Evolutionary conservation across 2,113 vertebrate genomes (phyloP), one percentile per base, ranked within the genome.

Genomic region (Potamarius usumacintae): DNA sequence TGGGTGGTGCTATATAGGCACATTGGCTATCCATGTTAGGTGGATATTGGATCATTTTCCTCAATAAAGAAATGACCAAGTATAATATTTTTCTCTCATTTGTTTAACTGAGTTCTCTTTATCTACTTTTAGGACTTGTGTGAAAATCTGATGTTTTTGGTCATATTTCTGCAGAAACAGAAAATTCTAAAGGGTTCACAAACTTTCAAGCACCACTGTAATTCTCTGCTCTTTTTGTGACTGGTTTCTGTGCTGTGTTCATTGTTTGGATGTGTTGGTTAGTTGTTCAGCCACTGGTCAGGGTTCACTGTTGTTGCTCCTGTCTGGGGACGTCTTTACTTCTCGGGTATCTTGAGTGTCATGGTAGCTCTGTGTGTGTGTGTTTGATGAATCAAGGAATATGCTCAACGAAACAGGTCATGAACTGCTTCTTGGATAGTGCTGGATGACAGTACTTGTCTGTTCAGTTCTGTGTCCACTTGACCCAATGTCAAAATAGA

Each of bases 321-420:
- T 85, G 53, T 17, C 53, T 76, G 20, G 55, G 22, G 83, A 74
- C 53, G 20, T 57, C 20, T 77, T 48, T 50, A 60, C 34, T 77
- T 77, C 84, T 84, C 48, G 0, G 18, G 71, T 85, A 48, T 85
- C 84, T 60, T 10, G 2, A 78, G 52, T 69, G 30, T 53, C 82
- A 34, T 63, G 60, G 83, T 52, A 79, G 76, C 52, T 52, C 20
- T 52, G 74, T 77, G 74, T 78, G 50, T 52, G 50, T 27, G 22
- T 78, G 76, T 53, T 0, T 77, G 42, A 22, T 22, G 34, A 72
- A 8, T 72, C 5, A n/a, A 72, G 15, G 69, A 72, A 72, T 72
- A 42, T 42, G 30, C 69, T 72, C 2, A 72, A 15, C 6, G 14
- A 72, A 72, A 72, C 69, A 34, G 69, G 69, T 72, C 69, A 34